Evolutionary conservation across 1,140 invertebrate genomes (phyloP), one percentile per base, ranked within the genome.

Genomic region (Hermatobates lingyangjiaoensis): DNA sequence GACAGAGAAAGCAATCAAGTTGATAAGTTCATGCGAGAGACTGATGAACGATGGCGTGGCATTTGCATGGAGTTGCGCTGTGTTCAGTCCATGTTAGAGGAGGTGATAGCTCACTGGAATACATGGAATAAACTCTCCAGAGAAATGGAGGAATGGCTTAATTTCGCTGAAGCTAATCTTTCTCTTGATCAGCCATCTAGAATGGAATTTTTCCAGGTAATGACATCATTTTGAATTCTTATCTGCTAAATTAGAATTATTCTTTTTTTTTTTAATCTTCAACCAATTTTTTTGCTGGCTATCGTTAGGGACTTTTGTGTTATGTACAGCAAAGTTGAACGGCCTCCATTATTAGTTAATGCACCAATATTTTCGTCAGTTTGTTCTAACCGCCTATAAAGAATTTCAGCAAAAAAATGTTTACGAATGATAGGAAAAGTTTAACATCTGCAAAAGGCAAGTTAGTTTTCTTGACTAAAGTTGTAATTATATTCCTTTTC

Each of bases 31-130:
- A 77, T 94, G 68, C 74, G 77, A 54, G 86, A 94, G 39, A 83
- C 83, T 18, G 80, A 79, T 24, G 85, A 87, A 49, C 77, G 83
- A 46, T 95, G 91, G 90, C 86, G 86, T 62, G 79, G 78, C 58
- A 77, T 93, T 1, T 87, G 88, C 2, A 87, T 85, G 66, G 87
- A 93, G 60, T 72, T 97, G 2, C 77, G 86, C 55, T 91, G 85
- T 63, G 81, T 87, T 3, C 80, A 89, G 62, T 87, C 81, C 57
- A 88, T 88, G 63, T 66, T 93, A 0, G 86, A 92, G 66, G 86
- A 93, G 67, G 81, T 90, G 0, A 75, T 90, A 3, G 74, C 79
- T 2, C 83, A 89, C 62, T 96, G 91, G 91, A 75, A 81, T 59
- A 74, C 77, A 42, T 95, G 87, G 80, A 81, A 75, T 40, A 65